Percentiles rank a stretch among this genome's conserved stretches.
Conservation (phyloP, 1,140 invertebrate genomes). For the Muscidifurax raptorellus region DNA sequence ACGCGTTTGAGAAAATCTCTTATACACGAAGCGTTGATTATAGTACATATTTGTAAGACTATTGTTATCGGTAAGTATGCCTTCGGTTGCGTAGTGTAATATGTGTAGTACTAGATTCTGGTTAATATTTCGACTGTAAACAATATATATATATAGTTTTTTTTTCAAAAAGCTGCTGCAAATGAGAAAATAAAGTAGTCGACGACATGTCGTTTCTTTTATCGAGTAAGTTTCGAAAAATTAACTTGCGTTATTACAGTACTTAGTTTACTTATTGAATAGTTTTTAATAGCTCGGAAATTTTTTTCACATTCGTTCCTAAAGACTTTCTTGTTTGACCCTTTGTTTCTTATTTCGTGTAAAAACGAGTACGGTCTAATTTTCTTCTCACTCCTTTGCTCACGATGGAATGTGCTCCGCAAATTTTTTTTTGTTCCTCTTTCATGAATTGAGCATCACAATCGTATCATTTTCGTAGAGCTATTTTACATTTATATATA, state of each 20-base stretch:
- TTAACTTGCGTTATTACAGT: conserved; percentile 32
- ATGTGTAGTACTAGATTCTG: conserved; percentile 31
- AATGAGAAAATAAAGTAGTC: conserved; percentile 13
- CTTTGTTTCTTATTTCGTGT: neutral
- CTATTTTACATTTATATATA: conserved; percentile 67
- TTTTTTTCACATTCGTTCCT: conserved; percentile 3
- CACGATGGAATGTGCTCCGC: conserved; percentile 55
- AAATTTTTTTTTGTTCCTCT: conserved; percentile 32
- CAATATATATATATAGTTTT: conserved; percentile 5
- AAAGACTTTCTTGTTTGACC: conserved; percentile 22
- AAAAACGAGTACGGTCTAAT: conserved; percentile 31
- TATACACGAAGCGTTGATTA: conserved; percentile 35
- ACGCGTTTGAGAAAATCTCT: conserved; percentile 25
- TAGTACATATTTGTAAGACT: conserved; percentile 49
- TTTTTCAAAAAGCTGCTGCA: conserved; percentile 16
- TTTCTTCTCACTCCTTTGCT: conserved; percentile 34
- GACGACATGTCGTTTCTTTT: neutral
- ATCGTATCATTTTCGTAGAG: conserved; percentile 58
- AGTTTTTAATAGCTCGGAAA: conserved; percentile 37
- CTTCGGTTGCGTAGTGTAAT: conserved; percentile 36
- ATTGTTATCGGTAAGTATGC: conserved; percentile 51
- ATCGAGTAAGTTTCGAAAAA: conserved; percentile 28
- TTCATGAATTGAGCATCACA: conserved; percentile 54
- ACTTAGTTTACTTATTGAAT: conserved; percentile 48
- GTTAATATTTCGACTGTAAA: conserved; percentile 48